Percentiles rank a stretch among this genome's conserved stretches.
Evolutionary conservation across 2,888 invertebrate species (phyloP).

Genomic region (Hydrotaea cyrtoneurina): DNA sequence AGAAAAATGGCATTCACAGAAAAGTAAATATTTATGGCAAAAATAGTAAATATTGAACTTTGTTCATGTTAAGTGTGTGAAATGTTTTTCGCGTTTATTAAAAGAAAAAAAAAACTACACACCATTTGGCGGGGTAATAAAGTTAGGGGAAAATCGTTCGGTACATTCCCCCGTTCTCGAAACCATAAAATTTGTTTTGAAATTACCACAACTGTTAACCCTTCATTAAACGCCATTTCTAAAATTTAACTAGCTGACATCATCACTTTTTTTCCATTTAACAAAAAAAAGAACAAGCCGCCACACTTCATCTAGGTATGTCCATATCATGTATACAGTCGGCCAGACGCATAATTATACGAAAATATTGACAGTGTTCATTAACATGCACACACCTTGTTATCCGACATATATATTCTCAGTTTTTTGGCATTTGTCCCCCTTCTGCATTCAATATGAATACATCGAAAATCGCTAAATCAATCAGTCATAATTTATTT

Average conservation of each 20-base stretch:
- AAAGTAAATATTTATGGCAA: conserved; percentile 44
- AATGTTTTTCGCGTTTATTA: neutral
- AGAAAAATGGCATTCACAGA: neutral
- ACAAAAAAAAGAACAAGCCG: too few species aligned
- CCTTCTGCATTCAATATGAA: neutral
- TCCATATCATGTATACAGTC: neutral
- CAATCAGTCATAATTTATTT: conserved; percentile 38
- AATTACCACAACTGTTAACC: too few species aligned
- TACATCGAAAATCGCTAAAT: neutral
- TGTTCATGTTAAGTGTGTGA: neutral
- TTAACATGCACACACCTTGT: conserved; percentile 49
- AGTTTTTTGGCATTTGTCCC: conserved; percentile 1
- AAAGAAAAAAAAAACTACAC: too few species aligned
- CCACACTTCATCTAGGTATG: neutral
- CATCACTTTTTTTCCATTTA: too few species aligned
- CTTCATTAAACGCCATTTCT: too few species aligned
- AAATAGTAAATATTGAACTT: neutral
- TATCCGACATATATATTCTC: neutral
- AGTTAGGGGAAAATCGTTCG: too few species aligned
- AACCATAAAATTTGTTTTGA: too few species aligned
- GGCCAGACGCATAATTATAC: neutral
- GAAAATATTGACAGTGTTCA: conserved; percentile 47
- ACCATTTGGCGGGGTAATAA: too few species aligned
- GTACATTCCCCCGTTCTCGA: too few species aligned
- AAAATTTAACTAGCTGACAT: too few species aligned